Base-by-base conservation (phyloP, 2,113 vertebrate genomes). In the Rutilus rutilus region DNA sequence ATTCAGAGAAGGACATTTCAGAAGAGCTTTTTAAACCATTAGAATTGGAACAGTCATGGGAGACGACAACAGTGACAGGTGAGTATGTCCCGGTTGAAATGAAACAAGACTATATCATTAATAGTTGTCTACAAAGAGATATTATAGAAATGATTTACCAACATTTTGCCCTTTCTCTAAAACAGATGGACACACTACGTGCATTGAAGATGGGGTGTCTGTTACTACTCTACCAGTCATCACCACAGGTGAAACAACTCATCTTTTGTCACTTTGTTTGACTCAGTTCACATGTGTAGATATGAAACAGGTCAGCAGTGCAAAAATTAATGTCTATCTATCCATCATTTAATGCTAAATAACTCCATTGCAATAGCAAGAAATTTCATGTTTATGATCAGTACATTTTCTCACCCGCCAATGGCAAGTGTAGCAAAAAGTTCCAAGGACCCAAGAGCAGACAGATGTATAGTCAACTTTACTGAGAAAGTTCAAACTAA, bases 11-110 rank as follows among this genome's bases (percentile, higher is more conserved):
- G 60, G 62, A 69, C 60, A 85, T 83, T 42, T 73, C 81, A 39
- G 81, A 83, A 7, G 47, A 83, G 81, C 81, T 83, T 52, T 83
- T 83, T 25, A 71, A 54, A 39, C 81, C 81, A 15, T 59, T 83
- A 33, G 47, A 57, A 67, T 25, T 73, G 67, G 65, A 73, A 12
- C 79, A 82, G 9, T 65, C 62, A 54, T 83, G 81, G 81, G 65
- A 83, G 23, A 39, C 67, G 2, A 25, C 21, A 0, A 17, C 81
- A 73, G 23, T 83, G 11, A 83, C 45, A 39, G 65, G 65, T 73
- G 25, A 54, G 15, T 52, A 33, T 10, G 10, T 39, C 5, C 36
- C 67, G 12, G 8, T 5, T 39, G 5, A 71, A 71, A 42, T 23
- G 19, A 71, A 42, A 21, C 1, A 1, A 54, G 17, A 21, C 15